phyloP scores from a whole-genome alignment of 2,797 vertebrate genomes.

The Trematomus bernacchii region DNA sequence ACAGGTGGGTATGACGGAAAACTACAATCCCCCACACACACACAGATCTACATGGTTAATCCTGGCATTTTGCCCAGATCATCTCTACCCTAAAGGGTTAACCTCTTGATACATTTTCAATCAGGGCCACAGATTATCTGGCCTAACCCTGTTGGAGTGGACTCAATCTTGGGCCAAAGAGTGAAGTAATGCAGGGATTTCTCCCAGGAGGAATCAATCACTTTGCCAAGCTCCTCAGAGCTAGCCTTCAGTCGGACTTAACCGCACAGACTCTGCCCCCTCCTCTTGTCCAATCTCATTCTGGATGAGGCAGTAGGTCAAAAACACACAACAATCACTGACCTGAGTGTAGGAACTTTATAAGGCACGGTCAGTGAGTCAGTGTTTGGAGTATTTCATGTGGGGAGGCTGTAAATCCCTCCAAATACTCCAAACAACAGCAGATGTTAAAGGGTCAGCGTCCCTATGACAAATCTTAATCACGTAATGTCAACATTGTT shows the following conservation, averaged over 20 bases:
- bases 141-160: conserved; percentile 80
- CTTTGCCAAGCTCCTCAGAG: conserved; percentile 78
- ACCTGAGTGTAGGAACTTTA: conserved; percentile 40
- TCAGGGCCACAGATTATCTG: conserved; percentile 83
- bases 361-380: conserved; percentile 17
- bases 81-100: conserved; percentile 75
- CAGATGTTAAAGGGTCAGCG: conserved; percentile 54
- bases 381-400: conserved; percentile 58
- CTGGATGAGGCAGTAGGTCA: conserved; percentile 66
- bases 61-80: conserved; percentile 67
- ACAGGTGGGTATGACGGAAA: conserved; percentile 44
- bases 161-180: conserved; percentile 83
- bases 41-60: conserved; percentile 59
- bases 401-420: conserved; percentile 53
- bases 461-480: conserved; percentile 46
- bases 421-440: conserved; percentile 61
- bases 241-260: conserved; percentile 69
- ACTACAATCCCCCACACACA: conserved; percentile 20
- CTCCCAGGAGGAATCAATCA: conserved; percentile 84
- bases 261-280: conserved; percentile 43
- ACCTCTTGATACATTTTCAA: conserved; percentile 85
- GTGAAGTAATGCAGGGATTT: conserved; percentile 84
- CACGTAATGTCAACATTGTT: conserved; percentile 35
- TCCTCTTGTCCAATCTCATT: conserved; percentile 62
- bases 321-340: conserved; percentile 54